A percentile compares a stretch with the other conserved stretches of the same genome.
These are phyloP conservation scores for Gambelia wislizenii DNA, from an alignment of 2,797 vertebrate species.

Conservation along the genomic window DNA sequence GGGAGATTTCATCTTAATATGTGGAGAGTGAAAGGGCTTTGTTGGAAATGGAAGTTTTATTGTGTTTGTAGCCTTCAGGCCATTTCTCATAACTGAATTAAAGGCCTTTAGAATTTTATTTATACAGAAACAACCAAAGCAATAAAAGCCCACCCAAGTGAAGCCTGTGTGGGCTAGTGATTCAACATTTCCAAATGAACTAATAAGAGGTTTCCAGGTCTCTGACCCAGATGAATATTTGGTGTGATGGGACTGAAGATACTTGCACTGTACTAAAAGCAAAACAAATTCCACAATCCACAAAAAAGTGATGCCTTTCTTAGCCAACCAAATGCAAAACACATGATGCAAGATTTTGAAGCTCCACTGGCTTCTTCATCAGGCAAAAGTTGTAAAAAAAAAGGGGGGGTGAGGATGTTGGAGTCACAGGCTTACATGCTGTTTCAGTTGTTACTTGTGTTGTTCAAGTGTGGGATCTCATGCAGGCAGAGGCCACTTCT, in stretches of 20 bases:
- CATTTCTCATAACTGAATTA: conserved; percentile 32
- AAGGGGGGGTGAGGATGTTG: too few relatives aligned
- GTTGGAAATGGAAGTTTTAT: conserved; percentile 4
- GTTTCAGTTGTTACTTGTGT: too few relatives aligned
- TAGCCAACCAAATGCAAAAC: too few relatives aligned
- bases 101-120: conserved; percentile 24
- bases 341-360: too few relatives aligned
- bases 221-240: conserved; percentile 5
- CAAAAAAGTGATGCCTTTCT: too few relatives aligned
- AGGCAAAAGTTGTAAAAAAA: too few relatives aligned
- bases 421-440: too few relatives aligned
- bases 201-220: conserved; percentile 7
- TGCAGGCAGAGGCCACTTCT: too few relatives aligned
- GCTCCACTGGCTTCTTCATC: too few relatives aligned
- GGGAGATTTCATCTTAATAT: neutral
- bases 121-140: conserved; percentile 34
- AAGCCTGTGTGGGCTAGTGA: neutral
- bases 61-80: neutral
- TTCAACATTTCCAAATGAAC: conserved; percentile 9
- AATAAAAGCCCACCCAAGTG: conserved; percentile 45
- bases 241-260: neutral
- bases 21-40: neutral
- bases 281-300: too few relatives aligned
- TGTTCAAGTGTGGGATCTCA: too few relatives aligned
- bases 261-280: neutral